A percentile compares a stretch with the other conserved stretches of the same genome.
Evolutionary conservation across 2,888 invertebrate genomes (phyloP).

Genomic region (Dynastes hyllus): DNA sequence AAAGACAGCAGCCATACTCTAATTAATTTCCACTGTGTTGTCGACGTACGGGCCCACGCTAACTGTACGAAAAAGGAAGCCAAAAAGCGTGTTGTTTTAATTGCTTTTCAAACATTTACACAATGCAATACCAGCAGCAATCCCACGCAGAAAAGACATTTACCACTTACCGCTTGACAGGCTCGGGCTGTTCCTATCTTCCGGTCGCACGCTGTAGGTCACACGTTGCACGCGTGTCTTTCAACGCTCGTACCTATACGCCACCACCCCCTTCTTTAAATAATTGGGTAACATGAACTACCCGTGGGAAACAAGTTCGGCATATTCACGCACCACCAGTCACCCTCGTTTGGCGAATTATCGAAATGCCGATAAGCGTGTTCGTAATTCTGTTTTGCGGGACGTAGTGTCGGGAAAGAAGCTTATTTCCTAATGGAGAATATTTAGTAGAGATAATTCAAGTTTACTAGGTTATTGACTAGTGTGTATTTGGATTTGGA

Average conservation of each 20-base stretch:
- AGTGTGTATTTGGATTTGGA: no score
- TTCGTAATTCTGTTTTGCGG: background rate
- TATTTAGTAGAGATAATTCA: no score
- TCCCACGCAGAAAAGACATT: slow-evolving; percentile 29
- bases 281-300: slow-evolving; percentile 23
- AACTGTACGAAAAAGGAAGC: background rate
- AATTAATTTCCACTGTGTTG: no score
- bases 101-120: slow-evolving; percentile 10
- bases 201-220: slow-evolving; percentile 45
- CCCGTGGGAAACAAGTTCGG: slow-evolving; percentile 48
- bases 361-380: background rate
- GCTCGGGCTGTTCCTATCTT: slow-evolving; percentile 21
- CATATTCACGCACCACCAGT: slow-evolving; percentile 43
- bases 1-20: no score
- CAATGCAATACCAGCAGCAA: slow-evolving; percentile 9
- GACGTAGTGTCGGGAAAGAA: no score
- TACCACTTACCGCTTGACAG: slow-evolving; percentile 11
- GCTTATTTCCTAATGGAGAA: no score
- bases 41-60: no score
- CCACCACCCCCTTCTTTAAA: slow-evolving; percentile 30
- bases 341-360: slow-evolving; percentile 19
- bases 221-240: slow-evolving; percentile 42
- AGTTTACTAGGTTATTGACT: no score
- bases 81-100: slow-evolving; percentile 4
- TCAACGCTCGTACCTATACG: slow-evolving; percentile 14